phyloP scores from a whole-genome alignment of 2,113 vertebrate genomes.

The Alexandromys fortis region DNA sequence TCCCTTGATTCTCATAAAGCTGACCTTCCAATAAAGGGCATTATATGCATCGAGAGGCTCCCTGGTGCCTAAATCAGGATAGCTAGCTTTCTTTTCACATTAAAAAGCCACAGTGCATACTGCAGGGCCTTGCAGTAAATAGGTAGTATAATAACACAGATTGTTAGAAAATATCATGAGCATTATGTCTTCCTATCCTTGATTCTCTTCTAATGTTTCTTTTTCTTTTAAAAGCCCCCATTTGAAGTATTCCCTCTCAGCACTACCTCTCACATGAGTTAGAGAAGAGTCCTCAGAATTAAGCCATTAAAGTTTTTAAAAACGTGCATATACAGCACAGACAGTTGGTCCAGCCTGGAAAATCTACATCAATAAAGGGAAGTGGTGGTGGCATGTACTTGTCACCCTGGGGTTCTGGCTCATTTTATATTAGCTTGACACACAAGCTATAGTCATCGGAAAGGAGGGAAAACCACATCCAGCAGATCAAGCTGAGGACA shows the following conservation, averaged over 20 bases:
- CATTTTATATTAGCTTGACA: background rate
- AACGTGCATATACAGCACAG: slow-evolving; percentile 73
- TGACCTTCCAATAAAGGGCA: background rate
- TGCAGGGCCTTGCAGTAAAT: background rate
- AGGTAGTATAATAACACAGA: background rate
- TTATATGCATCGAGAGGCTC: background rate
- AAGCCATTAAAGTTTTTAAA: slow-evolving; percentile 83
- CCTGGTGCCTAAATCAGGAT: background rate
- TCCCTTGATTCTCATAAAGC: background rate
- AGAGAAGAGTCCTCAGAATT: slow-evolving; percentile 71
- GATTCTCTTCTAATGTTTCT: slow-evolving; percentile 67
- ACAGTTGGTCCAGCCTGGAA: slow-evolving; percentile 70
- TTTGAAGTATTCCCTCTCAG: slow-evolving; percentile 44
- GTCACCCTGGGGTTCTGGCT: background rate
- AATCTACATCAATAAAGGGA: background rate
- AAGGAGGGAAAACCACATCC: background rate
- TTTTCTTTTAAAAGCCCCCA: background rate
- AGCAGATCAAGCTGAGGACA: no score
- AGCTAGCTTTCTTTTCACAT: background rate
- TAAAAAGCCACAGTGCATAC: background rate
- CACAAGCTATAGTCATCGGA: background rate
- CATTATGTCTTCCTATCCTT: background rate
- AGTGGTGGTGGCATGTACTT: no score
- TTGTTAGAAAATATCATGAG: background rate
- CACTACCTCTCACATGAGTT: slow-evolving; percentile 74